Base-by-base conservation (phyloP, 2,113 vertebrate genomes). In the Sminthopsis crassicaudata region DNA sequence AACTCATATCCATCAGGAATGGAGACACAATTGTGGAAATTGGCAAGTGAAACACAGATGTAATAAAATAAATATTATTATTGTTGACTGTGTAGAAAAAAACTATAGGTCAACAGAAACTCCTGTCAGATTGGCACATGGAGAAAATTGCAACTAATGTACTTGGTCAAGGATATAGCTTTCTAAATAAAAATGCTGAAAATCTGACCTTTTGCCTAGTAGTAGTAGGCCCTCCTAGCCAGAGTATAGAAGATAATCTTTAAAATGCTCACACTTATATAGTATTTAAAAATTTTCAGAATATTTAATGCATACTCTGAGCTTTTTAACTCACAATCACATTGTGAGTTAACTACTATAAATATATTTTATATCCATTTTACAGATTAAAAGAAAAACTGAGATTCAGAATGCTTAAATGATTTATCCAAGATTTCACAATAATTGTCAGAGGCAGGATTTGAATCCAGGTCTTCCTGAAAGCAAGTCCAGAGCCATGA, bases 41-140 rank as follows among this genome's bases (percentile, higher is more conserved):
- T 88, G 52, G 60, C 0, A 91, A 89, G 26, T 95, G 95, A 93
- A 96, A 94, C 42, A 88, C 14, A 93, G 22, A 52, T 9, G 89
- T 23, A 96, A 22, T 7, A 92, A 96, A 94, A 94, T 89, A 97
- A 93, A 91, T 55, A 92, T 24, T 55, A 48, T 53, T 60, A 27
- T 53, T 93, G 1, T 30, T 95, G 89, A 91, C 36, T 89, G 6
- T 55, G 0, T 90, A 67, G 54, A 52, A 93, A 95, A 90, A 91
- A 96, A 90, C 91, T 88, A 97, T 96, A 95, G 90, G 54, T 60
- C 96, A 88, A 7, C n/a, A 60, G 94, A 93, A 91, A 16, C 25
- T 96, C 95, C 96, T 90, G 67, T 91, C 14, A 95, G 5, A 0
- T 90, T 91, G 67, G 36, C 27, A n/a, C 1, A 10, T 0, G 46